Conservation (phyloP, 2,797 vertebrate genomes). For the Rhinophrynus dorsalis region DNA sequence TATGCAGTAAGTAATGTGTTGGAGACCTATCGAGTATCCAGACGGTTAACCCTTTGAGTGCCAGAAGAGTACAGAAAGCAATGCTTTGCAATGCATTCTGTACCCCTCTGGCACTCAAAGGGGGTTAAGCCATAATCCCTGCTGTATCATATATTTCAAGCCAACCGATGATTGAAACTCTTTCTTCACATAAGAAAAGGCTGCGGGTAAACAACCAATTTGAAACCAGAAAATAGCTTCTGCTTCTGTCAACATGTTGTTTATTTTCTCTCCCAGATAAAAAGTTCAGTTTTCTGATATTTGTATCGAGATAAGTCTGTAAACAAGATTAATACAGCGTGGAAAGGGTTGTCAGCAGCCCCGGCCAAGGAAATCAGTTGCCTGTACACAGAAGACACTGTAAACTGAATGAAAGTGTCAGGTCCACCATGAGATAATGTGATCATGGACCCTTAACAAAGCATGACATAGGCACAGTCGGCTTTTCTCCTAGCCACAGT, state of each 20-base stretch:
- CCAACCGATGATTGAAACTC: neutral
- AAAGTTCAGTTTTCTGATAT: constrained; percentile 90
- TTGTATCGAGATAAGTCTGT: constrained; percentile 94
- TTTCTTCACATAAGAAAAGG: constrained; percentile 63
- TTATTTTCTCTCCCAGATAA: constrained; percentile 82
- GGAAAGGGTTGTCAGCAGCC: constrained; percentile 96
- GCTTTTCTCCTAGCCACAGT: constrained; percentile 81
- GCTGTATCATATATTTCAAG: neutral
- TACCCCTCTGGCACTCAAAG: too few relatives aligned
- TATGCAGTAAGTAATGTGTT: too few relatives aligned
- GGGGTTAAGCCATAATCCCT: too few relatives aligned
- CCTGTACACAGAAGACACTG: constrained; percentile 87
- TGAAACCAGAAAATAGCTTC: constrained; percentile 85
- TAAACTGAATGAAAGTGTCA: constrained; percentile 98
- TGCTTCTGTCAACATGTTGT: constrained; percentile 81
- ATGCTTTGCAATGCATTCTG: too few relatives aligned
- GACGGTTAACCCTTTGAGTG: too few relatives aligned
- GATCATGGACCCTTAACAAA: constrained; percentile 97
- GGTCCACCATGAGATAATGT: constrained; percentile 95
- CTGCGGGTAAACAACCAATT: constrained; percentile 89
- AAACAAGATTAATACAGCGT: constrained; percentile 99
- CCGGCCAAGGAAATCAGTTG: constrained; percentile 89
- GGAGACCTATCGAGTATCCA: too few relatives aligned
- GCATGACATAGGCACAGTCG: constrained; percentile 86
- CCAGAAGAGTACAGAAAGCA: too few relatives aligned